These are phyloP conservation scores for Sprattus sprattus DNA, from an alignment of 2,113 vertebrate genomes.

Conservation along the genomic window DNA sequence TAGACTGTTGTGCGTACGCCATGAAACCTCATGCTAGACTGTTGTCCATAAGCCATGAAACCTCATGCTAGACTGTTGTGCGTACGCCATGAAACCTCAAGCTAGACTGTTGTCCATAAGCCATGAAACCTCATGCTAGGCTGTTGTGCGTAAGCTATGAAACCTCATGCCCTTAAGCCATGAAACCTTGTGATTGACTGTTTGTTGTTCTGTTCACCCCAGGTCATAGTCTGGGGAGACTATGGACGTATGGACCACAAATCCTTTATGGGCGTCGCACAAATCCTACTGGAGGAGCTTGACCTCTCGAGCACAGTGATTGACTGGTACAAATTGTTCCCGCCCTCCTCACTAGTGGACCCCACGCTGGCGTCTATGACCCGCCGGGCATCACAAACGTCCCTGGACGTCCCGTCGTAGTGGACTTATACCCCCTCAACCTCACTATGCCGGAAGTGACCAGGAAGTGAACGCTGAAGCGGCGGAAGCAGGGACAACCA, in stretches of 20 bases:
- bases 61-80: too few relatives aligned
- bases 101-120: too few relatives aligned
- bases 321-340: slow-evolving; percentile 99
- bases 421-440: slow-evolving; percentile 58
- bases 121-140: too few relatives aligned
- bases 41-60: too few relatives aligned
- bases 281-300: slow-evolving; percentile 95
- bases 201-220: slow-evolving; percentile 46
- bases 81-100: too few relatives aligned
- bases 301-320: slow-evolving; percentile 97
- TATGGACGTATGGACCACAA: slow-evolving; percentile 99
- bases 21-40: too few relatives aligned
- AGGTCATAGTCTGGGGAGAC: slow-evolving; percentile 99
- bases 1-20: not conserved
- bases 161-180: too few relatives aligned
- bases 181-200: too few relatives aligned
- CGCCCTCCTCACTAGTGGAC: slow-evolving; percentile 94
- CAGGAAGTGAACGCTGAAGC: slow-evolving; percentile 36
- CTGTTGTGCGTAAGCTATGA: too few relatives aligned
- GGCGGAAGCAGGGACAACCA: slow-evolving; percentile 67
- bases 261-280: slow-evolving; percentile 98
- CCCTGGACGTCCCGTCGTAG: slow-evolving; percentile 95
- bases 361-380: slow-evolving; percentile 93
- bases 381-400: slow-evolving; percentile 93
- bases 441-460: slow-evolving; percentile 14